These are phyloP conservation scores for Chiloscyllium plagiosum DNA, from an alignment of 2,113 vertebrate species.

Conservation along the genomic window DNA sequence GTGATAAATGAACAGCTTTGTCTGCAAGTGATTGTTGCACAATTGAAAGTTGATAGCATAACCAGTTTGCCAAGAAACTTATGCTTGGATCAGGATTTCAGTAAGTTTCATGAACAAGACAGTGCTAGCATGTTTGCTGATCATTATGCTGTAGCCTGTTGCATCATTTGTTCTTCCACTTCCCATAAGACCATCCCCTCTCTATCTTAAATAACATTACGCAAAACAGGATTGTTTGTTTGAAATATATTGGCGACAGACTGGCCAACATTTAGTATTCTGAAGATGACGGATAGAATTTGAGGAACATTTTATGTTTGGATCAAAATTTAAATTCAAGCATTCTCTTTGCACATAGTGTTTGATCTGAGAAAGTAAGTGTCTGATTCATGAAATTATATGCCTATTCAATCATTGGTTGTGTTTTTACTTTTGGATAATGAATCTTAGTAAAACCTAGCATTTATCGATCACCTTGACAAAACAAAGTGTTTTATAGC, in stretches of 20 bases:
- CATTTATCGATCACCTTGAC: neutral
- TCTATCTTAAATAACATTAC: neutral
- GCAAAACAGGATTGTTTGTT: neutral
- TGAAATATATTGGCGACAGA: neutral
- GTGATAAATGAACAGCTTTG: neutral
- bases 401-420: neutral
- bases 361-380: neutral
- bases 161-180: neutral
- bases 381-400: neutral
- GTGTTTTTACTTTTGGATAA: neutral
- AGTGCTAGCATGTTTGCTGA: neutral
- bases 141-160: neutral
- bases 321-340: neutral
- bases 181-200: neutral
- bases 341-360: neutral
- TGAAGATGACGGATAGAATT: neutral
- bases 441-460: neutral
- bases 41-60: neutral
- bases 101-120: neutral
- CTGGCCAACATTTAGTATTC: neutral
- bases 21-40: neutral
- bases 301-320: neutral
- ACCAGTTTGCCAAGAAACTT: neutral
- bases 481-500: neutral
- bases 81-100: conserved; percentile 17